Percentiles rank a stretch among this genome's conserved stretches.
Evolutionary conservation across 2,113 vertebrate genomes (phyloP).

Genomic region (Microcebus ravelobensis): DNA sequence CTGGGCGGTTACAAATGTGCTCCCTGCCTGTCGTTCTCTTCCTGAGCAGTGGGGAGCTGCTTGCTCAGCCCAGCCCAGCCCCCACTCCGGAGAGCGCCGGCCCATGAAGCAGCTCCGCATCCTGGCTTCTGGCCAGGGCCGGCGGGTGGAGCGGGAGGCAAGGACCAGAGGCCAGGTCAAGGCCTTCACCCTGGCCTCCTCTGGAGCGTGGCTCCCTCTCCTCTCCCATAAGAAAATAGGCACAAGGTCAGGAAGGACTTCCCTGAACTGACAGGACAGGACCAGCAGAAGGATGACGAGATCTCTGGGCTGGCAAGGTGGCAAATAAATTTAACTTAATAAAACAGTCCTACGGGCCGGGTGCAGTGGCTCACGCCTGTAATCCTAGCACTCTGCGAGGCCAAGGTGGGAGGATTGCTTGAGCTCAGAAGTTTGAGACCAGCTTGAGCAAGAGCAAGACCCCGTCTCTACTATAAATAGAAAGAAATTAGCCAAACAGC

Average conservation of each 20-base stretch:
- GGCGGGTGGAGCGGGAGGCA: not conserved
- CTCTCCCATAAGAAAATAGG: slow-evolving; percentile 11
- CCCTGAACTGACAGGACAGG: not conserved
- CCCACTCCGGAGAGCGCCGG: not conserved
- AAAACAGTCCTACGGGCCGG: not conserved
- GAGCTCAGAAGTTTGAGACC: no score
- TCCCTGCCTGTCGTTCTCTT: slow-evolving; percentile 70
- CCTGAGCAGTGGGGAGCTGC: slow-evolving; percentile 62
- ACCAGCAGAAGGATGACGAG: not conserved
- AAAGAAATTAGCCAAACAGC: no score
- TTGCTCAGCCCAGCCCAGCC: slow-evolving; percentile 26
- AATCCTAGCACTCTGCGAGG: no score
- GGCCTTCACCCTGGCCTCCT: not conserved
- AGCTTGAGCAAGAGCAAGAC: no score
- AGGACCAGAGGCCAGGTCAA: not conserved
- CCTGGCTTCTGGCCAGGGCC: slow-evolving; percentile 35
- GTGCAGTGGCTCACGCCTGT: no score
- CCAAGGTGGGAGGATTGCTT: no score
- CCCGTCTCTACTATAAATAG: no score
- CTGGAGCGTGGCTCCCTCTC: not conserved
- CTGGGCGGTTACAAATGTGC: slow-evolving; percentile 60
- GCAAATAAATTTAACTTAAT: not conserved
- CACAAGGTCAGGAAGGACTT: slow-evolving; percentile 14
- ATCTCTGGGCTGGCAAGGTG: not conserved
- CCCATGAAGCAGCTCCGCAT: not conserved